Base-by-base conservation (phyloP, 2,888 invertebrate genomes). In the Yponomeuta plumbellus region DNA sequence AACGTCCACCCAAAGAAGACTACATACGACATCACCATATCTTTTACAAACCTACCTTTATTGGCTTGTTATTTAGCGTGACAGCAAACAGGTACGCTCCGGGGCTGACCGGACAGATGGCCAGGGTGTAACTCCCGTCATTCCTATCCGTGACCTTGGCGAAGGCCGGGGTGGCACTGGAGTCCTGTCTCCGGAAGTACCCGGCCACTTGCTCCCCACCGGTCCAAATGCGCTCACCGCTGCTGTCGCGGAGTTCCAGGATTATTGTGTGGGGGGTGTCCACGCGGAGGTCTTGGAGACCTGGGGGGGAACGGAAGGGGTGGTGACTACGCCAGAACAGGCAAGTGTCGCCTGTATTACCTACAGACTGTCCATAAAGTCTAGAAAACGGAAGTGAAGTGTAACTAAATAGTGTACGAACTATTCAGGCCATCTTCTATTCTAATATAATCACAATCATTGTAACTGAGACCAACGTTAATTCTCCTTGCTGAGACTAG, bases 161-260 rank as follows among this genome's bases (percentile, higher is more conserved):
- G 2, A 87, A 72, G 66, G 84, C 78, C 1, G 91, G 91, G 1
- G 86, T 80, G 1, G 82, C 85, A 71, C 84, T 82, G 0, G 85
- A 86, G 73, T 88, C 89, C 8, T 84, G 79, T 1, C 88, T 80
- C 0, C 89, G 75, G 82, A 91, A 74, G 89, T 91, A 83, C 0
- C 93, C 94, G 0, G 86, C 84, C 26, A 95, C 92, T 80, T 85
- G 85, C 73, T 94, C 93, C 0, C 95, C 95, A 0, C 95, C 95
- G 72, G 94, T 93, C 80, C 94, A 94, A 44, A 95, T 83, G 0
- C 93, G 89, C 67, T 93, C 92, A 0, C 93, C 93, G 69, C 92
- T 93, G 66, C 88, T 88, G 74, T 95, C 95, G 11, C 93, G 85
- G 0, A 94, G 90, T 71, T 94, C 92, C 68, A 95, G 71, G 2